phyloP scores from a whole-genome alignment of 2,797 vertebrate species.

The Mallotus villosus region DNA sequence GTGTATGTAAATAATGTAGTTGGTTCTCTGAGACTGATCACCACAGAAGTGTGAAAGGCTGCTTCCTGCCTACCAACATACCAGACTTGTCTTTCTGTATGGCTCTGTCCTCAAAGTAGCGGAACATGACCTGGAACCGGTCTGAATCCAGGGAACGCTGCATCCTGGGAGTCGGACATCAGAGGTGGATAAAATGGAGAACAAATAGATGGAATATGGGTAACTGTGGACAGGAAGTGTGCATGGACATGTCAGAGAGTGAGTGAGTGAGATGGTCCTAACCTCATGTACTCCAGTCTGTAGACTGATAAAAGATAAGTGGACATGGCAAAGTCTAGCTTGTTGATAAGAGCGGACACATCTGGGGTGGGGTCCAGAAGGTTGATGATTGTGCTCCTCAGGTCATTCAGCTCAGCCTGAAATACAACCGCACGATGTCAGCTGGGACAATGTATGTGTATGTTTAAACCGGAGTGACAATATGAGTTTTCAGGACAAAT shows the following conservation, averaged over 20 bases:
- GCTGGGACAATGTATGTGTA: too few relatives aligned
- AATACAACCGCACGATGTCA: background rate
- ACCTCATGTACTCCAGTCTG: constrained; percentile 97
- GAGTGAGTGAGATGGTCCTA: background rate
- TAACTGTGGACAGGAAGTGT: background rate
- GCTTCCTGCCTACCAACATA: constrained; percentile 52
- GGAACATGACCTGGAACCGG: constrained; percentile 98
- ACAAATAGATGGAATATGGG: background rate
- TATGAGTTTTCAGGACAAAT: too few relatives aligned
- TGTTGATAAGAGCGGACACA: constrained; percentile 90
- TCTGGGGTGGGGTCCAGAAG: constrained; percentile 92
- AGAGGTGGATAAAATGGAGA: background rate
- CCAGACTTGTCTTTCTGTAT: constrained; percentile 99
- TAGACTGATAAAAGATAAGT: constrained; percentile 95
- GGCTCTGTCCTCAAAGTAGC: constrained; percentile 96
- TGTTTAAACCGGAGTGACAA: background rate
- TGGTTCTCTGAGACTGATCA: background rate
- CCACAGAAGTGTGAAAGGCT: background rate
- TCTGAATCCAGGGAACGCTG: constrained; percentile 87
- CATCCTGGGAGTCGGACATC: constrained; percentile 71
- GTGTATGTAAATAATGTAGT: background rate
- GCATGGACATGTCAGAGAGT: background rate
- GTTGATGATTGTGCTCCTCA: constrained; percentile 92
- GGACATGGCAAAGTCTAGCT: constrained; percentile 97
- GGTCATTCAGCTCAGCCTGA: constrained; percentile 90